Percentiles rank a stretch among this genome's conserved stretches.
phyloP scores from a whole-genome alignment of 1,140 invertebrate genomes.

The Hyphantria cunea region DNA sequence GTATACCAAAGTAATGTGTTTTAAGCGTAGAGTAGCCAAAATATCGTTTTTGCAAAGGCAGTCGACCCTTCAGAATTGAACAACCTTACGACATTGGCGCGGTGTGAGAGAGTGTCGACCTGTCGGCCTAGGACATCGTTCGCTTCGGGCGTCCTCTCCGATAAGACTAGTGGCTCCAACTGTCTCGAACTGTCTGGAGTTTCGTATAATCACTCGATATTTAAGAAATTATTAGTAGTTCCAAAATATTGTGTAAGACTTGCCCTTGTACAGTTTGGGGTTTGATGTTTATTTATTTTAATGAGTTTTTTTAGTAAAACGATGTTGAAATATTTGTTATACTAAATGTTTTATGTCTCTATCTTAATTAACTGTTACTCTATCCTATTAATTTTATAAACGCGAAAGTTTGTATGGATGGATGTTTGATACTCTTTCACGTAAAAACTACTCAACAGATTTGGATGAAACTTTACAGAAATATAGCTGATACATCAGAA shows the following conservation, averaged over 20 bases:
- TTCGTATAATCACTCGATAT: background rate
- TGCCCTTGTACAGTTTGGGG: background rate
- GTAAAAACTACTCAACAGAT: too few relatives aligned
- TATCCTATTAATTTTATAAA: too few relatives aligned
- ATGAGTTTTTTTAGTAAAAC: too few relatives aligned
- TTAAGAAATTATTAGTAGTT: background rate
- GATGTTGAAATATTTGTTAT: too few relatives aligned
- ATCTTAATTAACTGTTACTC: too few relatives aligned
- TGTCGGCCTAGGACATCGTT: conserved; percentile 23
- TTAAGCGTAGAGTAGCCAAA: conserved; percentile 1
- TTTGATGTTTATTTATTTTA: background rate
- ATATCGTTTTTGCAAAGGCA: conserved; percentile 26
- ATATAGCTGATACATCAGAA: too few relatives aligned
- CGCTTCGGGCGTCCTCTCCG: conserved; percentile 16
- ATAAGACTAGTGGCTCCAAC: conserved; percentile 9
- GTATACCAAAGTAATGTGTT: conserved; percentile 14
- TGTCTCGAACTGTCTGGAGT: background rate
- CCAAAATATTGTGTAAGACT: background rate
- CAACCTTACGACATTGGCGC: conserved; percentile 42
- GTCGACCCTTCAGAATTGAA: conserved; percentile 30
- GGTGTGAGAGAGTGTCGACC: conserved; percentile 32
- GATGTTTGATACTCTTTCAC: too few relatives aligned
- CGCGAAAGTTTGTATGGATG: too few relatives aligned
- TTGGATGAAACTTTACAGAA: too few relatives aligned
- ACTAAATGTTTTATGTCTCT: too few relatives aligned